Conservation (phyloP, 1,140 invertebrate genomes). For the Proctacanthus coquilletti region DNA sequence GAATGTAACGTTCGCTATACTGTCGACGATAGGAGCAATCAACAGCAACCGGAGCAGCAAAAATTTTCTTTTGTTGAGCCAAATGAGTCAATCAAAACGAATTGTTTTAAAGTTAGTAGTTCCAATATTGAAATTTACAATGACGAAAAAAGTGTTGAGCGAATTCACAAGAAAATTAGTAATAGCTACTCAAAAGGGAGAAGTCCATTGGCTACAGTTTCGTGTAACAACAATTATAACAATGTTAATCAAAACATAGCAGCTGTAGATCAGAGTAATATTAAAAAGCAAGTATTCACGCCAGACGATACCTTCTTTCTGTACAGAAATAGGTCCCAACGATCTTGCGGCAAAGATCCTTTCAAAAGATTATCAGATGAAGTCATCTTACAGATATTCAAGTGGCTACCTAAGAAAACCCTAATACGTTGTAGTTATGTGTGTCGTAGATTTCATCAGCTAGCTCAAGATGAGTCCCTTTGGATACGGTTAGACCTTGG, state of each 20-base stretch:
- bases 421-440: conserved; percentile 53
- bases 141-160: conserved; percentile 2
- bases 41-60: background rate
- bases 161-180: background rate
- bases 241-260: conserved; percentile 4
- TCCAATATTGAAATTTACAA: conserved; percentile 5
- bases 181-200: no score
- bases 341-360: conserved; percentile 30
- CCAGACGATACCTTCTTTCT: conserved; percentile 16
- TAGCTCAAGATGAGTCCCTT: conserved; percentile 64
- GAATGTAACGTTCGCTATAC: no score
- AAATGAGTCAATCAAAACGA: background rate
- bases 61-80: background rate
- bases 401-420: conserved; percentile 62
- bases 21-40: no score
- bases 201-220: conserved; percentile 19
- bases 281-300: conserved; percentile 3
- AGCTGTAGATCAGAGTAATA: background rate
- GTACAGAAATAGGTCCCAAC: conserved; percentile 16
- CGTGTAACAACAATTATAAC: conserved; percentile 12
- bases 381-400: conserved; percentile 65
- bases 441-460: conserved; percentile 47
- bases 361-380: conserved; percentile 63
- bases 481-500: conserved; percentile 73
- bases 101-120: background rate